These are phyloP conservation scores for Ochotona curzoniae DNA, from an alignment of 2,113 vertebrate species.

Conservation along the genomic window DNA sequence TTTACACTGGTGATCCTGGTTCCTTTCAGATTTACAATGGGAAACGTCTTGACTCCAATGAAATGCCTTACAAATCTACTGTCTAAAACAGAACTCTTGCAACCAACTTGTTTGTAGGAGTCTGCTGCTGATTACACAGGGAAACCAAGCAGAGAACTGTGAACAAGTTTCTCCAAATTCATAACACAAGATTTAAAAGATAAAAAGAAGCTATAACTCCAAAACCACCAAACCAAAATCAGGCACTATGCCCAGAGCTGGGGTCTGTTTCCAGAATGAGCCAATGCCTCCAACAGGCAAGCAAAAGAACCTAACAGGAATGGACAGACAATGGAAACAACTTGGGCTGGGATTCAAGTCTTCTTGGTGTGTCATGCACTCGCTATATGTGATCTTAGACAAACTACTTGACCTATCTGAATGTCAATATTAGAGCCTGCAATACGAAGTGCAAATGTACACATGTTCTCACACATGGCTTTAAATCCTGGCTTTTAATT, in stretches of 20 bases:
- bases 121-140: slow-evolving; percentile 33
- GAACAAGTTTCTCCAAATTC: slow-evolving; percentile 17
- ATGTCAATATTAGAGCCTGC: neutral
- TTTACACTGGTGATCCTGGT: neutral
- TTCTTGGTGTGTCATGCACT: neutral
- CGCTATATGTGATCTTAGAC: neutral
- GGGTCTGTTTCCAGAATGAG: neutral
- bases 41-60: neutral
- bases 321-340: neutral
- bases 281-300: slow-evolving; percentile 47
- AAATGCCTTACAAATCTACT: neutral
- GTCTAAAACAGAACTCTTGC: slow-evolving; percentile 34
- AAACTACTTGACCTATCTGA: neutral
- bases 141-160: slow-evolving; percentile 50
- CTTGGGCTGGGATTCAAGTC: neutral
- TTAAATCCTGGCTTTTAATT: neutral
- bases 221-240: slow-evolving; percentile 52
- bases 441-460: neutral
- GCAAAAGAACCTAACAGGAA: neutral
- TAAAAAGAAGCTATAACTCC: slow-evolving; percentile 39
- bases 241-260: neutral
- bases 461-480: neutral
- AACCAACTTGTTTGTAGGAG: neutral
- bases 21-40: neutral
- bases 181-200: slow-evolving; percentile 61